These are phyloP conservation scores for Eristalis arbustorum DNA, from an alignment of 2,888 invertebrate genomes.

Conservation along the genomic window DNA sequence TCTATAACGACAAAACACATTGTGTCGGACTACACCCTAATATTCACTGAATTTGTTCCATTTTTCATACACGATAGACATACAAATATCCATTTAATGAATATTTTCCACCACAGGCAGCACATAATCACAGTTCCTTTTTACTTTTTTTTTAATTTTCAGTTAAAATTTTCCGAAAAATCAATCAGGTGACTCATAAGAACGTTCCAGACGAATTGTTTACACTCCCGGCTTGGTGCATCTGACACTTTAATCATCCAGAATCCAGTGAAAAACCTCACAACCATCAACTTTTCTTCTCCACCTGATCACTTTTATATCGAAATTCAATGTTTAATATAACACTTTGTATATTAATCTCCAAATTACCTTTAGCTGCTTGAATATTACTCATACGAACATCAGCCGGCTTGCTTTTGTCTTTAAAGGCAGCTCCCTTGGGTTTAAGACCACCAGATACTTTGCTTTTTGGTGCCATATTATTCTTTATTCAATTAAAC, in stretches of 20 bases:
- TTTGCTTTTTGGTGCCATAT: conserved; percentile 78
- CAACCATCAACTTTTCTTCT: neutral
- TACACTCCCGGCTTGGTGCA: conserved; percentile 59
- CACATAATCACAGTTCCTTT: neutral
- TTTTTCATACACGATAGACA: no score
- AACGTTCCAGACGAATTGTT: conserved; percentile 66
- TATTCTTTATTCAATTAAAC: conserved; percentile 28
- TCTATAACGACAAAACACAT: no score
- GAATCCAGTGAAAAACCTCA: conserved; percentile 35
- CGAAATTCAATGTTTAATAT: neutral
- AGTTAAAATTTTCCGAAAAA: conserved; percentile 32
- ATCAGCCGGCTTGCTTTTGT: conserved; percentile 96
- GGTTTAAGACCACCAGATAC: conserved; percentile 75
- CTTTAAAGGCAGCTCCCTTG: conserved; percentile 86
- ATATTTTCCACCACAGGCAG: no score
- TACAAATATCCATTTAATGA: no score
- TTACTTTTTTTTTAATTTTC: neutral
- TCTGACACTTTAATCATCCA: conserved; percentile 14
- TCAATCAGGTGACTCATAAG: conserved; percentile 60
- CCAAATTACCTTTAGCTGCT: conserved; percentile 95
- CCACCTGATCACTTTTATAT: neutral
- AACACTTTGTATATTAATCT: neutral
- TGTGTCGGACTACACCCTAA: no score
- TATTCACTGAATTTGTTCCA: no score
- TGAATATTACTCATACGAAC: conserved; percentile 97